Evolutionary conservation across 2,797 vertebrate genomes (phyloP), one percentile per base, ranked within the genome.

Genomic region (Pyrocephalus nanus): DNA sequence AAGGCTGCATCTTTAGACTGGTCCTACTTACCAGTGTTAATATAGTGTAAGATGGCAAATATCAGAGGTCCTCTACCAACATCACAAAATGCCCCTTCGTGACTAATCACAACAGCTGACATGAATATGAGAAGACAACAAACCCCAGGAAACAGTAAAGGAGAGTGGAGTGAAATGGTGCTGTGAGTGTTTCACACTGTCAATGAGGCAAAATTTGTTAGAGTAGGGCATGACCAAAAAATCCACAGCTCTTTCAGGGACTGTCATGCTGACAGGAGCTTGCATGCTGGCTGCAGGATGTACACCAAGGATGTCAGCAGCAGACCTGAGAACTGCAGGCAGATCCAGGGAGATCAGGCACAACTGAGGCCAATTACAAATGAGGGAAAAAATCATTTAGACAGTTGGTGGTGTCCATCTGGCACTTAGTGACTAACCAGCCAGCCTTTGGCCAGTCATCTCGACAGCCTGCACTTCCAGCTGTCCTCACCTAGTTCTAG

Each of bases 341-440:
- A 85, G 32, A 86, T 36, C 53, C 88, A 76, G 43, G 17, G 29
- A 82, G 6, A 32, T 88, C 45, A 79, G 34, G 60, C 81, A 65
- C 69, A 90, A 67, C 20, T 64, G 8, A 79, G 36, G 55, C 82
- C 55, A 79, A 69, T 93, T 92, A 70, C 69, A 88, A 93, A 77
- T 57, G 75, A 83, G 89, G 89, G 29, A 42, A 92, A 64, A 93
- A 90, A 92, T 58, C 22, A 42, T 84, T 95, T 94, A 88, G 45
- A 30, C 27, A 77, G 92, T 40, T 76, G 86, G 61, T 86, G 67
- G 48, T 83, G 72, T 62, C 91, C 90, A 75, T 92, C 81, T 93
- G 93, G 64, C 70, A 53, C 36, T 50, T 38, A 79, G 47, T 42
- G 23, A 85, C 47, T n/a, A 77, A 82, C 8, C n/a, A 81, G 36